These are phyloP conservation scores for Campoplex nolae DNA, from an alignment of 2,888 invertebrate species.

Conservation along the genomic window DNA sequence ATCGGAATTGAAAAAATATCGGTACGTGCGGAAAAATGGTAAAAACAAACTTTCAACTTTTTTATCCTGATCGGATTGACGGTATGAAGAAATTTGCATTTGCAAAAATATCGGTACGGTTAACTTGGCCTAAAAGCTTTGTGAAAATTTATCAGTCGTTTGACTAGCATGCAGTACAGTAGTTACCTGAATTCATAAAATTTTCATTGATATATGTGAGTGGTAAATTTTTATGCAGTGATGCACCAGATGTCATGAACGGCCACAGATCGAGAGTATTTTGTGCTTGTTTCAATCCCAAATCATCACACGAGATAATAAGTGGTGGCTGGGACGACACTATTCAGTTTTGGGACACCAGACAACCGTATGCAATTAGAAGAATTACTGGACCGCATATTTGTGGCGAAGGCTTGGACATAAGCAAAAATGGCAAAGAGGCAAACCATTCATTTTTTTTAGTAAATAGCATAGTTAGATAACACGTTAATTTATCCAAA, in stretches of 20 bases:
- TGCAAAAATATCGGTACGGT: too few species aligned
- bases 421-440: conserved; percentile 88
- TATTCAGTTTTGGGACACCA: conserved; percentile 89
- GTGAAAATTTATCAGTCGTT: too few species aligned
- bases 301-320: conserved; percentile 88
- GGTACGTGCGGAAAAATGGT: not conserved
- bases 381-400: conserved; percentile 88
- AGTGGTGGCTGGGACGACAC: conserved; percentile 90
- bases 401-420: conserved; percentile 89
- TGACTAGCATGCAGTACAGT: too few species aligned
- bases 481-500: not conserved
- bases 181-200: too few species aligned
- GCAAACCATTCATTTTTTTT: conserved; percentile 79
- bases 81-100: too few species aligned
- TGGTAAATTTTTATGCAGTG: conserved; percentile 80
- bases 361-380: conserved; percentile 87
- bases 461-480: not conserved
- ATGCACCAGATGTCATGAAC: conserved; percentile 85
- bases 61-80: too few species aligned
- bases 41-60: too few species aligned
- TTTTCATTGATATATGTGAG: not conserved
- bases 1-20: not conserved
- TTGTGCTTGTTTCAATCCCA: conserved; percentile 88
- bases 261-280: conserved; percentile 89
- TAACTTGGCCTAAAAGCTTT: too few species aligned